Conservation (phyloP, 2,888 invertebrate species). For the Pristionchus entomophagus region DNA sequence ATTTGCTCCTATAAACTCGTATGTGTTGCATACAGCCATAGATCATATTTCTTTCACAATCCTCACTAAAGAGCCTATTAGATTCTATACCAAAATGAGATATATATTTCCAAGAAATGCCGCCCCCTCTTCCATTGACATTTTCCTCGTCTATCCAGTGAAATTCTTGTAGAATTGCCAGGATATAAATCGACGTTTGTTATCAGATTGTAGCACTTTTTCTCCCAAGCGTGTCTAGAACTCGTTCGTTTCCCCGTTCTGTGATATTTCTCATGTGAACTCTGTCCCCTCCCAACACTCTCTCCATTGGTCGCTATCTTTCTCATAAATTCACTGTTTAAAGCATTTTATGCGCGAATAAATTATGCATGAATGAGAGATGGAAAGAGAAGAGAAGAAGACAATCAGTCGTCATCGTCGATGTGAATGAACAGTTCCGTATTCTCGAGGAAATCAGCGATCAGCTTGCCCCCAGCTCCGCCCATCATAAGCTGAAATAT, state of each 20-base stretch:
- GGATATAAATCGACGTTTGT: conserved; percentile 36
- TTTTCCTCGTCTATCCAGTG: conserved; percentile 1
- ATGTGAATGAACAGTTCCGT: conserved; percentile 41
- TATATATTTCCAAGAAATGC: conserved; percentile 13
- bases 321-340: conserved; percentile 7
- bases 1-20: conserved; percentile 33
- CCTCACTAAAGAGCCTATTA: not conserved
- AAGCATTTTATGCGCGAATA: conserved; percentile 11
- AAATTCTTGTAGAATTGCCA: conserved; percentile 31
- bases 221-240: conserved; percentile 6
- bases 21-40: conserved; percentile 16
- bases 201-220: not conserved
- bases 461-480: not conserved
- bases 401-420: conserved; percentile 32
- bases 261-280: conserved; percentile 33
- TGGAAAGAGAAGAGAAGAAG: not conserved
- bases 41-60: not conserved
- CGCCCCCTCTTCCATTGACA: not conserved
- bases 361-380: not conserved
- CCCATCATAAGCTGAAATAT: conserved; percentile 37
- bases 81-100: conserved; percentile 24
- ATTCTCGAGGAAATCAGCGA: conserved; percentile 44
- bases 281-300: not conserved
- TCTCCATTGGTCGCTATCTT: conserved; percentile 32
- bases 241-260: conserved; percentile 30